Conservation (phyloP, 1,140 invertebrate species). For the Drosophila subobscura region DNA sequence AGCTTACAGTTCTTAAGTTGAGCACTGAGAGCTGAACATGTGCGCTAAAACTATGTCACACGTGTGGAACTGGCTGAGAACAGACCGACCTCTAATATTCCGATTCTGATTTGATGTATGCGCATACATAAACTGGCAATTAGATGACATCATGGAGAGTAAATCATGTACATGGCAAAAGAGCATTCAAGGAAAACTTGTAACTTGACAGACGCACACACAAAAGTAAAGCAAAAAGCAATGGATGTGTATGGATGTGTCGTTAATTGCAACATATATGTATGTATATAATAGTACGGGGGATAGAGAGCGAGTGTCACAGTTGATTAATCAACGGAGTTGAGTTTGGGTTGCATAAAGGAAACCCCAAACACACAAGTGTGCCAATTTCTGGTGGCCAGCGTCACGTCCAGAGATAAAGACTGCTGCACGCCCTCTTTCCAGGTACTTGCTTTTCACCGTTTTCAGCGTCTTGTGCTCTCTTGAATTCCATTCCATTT, state of each 20-base stretch:
- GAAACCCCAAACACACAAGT: slow-evolving; percentile 18
- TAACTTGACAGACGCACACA: not conserved
- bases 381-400: slow-evolving; percentile 54
- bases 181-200: slow-evolving; percentile 30
- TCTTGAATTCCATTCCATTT: slow-evolving; percentile 32
- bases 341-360: slow-evolving; percentile 27
- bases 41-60: slow-evolving; percentile 24
- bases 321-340: slow-evolving; percentile 37
- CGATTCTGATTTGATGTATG: slow-evolving; percentile 36
- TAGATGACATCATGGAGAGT: slow-evolving; percentile 40
- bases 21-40: slow-evolving; percentile 34
- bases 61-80: slow-evolving; percentile 8
- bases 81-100: slow-evolving; percentile 14
- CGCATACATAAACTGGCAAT: slow-evolving; percentile 26
- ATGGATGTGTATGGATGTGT: slow-evolving; percentile 10
- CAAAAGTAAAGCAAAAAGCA: not conserved
- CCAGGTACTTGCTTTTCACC: slow-evolving; percentile 5
- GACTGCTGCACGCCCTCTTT: slow-evolving; percentile 9
- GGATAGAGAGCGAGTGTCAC: slow-evolving; percentile 34
- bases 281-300: not conserved
- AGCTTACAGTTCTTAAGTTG: not conserved
- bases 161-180: slow-evolving; percentile 3
- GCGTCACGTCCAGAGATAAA: slow-evolving; percentile 62
- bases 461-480: slow-evolving; percentile 4
- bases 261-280: slow-evolving; percentile 9